Evolutionary conservation across 2,888 invertebrate species (phyloP).

Genomic region (Busseola fusca): DNA sequence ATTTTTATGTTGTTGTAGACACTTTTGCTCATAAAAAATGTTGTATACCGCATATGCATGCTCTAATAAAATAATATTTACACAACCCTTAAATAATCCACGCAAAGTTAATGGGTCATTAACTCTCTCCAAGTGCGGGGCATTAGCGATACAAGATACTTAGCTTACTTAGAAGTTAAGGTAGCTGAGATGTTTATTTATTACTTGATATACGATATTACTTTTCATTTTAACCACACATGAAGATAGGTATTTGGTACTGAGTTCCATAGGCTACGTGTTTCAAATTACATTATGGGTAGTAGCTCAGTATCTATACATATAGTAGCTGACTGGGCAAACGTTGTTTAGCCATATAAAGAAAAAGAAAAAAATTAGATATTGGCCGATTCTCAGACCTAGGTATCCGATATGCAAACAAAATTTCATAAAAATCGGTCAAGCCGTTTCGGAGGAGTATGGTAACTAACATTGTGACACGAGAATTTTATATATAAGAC

Average conservation of each 20-base stretch:
- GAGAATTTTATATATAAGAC: too few species aligned
- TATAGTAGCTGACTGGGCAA: too few species aligned
- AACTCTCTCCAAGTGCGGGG: conserved; percentile 21
- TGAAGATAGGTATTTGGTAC: conserved; percentile 22
- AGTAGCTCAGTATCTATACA: background rate
- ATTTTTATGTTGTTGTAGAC: background rate
- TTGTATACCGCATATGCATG: background rate
- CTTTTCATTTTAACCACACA: conserved; percentile 54
- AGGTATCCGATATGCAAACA: too few species aligned
- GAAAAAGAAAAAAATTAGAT: too few species aligned
- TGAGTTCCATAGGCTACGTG: background rate
- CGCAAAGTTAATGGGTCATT: conserved; percentile 42
- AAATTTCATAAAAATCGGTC: too few species aligned
- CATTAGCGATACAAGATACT: conserved; percentile 49
- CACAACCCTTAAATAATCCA: conserved; percentile 18
- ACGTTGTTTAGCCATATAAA: too few species aligned
- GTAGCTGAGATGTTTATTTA: conserved; percentile 50
- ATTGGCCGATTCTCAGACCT: too few species aligned
- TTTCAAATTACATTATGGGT: conserved; percentile 24
- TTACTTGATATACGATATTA: conserved; percentile 48
- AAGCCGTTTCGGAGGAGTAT: too few species aligned
- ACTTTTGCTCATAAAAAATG: background rate
- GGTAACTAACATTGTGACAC: too few species aligned
- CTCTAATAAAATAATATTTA: conserved; percentile 23
- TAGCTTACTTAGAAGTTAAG: conserved; percentile 39